Conservation (phyloP, 2,888 invertebrate species). For the Latrodectus elegans region DNA sequence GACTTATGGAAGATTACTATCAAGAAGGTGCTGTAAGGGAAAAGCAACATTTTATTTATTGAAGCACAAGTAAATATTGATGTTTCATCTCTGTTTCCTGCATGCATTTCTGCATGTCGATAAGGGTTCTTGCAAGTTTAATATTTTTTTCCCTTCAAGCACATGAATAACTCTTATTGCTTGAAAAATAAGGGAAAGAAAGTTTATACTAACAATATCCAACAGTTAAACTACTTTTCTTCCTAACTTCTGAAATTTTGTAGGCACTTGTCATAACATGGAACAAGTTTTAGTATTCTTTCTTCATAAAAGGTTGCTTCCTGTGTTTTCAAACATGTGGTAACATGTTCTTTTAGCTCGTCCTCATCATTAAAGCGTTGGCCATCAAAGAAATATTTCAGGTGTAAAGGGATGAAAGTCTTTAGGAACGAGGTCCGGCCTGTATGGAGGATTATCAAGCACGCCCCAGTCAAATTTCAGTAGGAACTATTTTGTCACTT, state of each 20-base stretch:
- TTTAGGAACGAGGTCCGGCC: conserved; percentile 13
- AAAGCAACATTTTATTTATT: too few species aligned
- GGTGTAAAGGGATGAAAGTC: neutral
- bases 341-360: neutral
- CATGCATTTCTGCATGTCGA: too few species aligned
- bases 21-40: too few species aligned
- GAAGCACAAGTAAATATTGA: too few species aligned
- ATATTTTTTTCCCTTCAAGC: too few species aligned
- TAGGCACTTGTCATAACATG: neutral
- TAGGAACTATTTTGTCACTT: neutral
- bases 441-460: conserved; percentile 12
- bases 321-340: neutral
- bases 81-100: too few species aligned
- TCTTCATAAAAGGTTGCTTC: neutral
- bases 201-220: too few species aligned
- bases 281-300: neutral
- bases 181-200: too few species aligned
- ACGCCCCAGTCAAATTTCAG: neutral
- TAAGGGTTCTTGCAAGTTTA: too few species aligned
- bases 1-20: too few species aligned
- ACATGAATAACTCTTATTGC: too few species aligned
- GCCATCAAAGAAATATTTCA: conserved; percentile 10
- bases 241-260: neutral
- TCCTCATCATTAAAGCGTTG: neutral
- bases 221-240: neutral